Conservation (phyloP, 2,113 vertebrate species). For the Caloenas nicobarica region DNA sequence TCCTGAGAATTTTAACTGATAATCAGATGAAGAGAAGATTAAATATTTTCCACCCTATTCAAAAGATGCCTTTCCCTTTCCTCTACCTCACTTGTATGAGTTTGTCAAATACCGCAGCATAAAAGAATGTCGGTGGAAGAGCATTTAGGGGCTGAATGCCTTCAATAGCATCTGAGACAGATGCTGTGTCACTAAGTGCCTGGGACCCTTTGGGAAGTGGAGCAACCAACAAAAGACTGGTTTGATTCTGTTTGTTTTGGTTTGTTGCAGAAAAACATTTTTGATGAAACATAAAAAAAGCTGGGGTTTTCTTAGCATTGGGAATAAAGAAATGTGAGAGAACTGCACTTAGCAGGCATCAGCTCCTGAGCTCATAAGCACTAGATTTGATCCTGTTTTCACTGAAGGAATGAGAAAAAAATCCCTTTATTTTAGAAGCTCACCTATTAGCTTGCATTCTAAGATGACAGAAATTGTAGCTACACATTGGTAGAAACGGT, state of each 20-base stretch:
- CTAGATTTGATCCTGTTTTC: background rate
- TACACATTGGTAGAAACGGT: background rate
- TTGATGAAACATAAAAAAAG: background rate
- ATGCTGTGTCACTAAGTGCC: conserved; percentile 19
- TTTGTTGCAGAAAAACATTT: conserved; percentile 51
- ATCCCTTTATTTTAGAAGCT: background rate
- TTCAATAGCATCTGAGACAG: conserved; percentile 28
- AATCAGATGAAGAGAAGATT: background rate
- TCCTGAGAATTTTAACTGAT: background rate
- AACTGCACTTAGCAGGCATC: background rate
- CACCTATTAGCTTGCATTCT: background rate
- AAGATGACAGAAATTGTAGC: background rate
- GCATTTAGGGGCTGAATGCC: conserved; percentile 5
- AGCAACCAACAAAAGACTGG: background rate
- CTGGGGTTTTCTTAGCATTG: background rate
- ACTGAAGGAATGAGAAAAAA: background rate
- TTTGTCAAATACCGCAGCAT: conserved; percentile 45
- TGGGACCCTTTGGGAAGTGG: background rate
- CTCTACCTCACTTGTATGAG: background rate
- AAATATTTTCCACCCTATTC: conserved; percentile 27
- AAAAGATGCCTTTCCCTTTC: conserved; percentile 6
- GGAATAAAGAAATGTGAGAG: background rate
- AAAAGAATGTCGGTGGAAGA: conserved; percentile 24
- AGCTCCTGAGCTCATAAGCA: background rate
- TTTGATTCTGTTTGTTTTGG: conserved; percentile 54